Conservation (phyloP, 2,888 invertebrate genomes). For the Apocheima hispidaria region DNA sequence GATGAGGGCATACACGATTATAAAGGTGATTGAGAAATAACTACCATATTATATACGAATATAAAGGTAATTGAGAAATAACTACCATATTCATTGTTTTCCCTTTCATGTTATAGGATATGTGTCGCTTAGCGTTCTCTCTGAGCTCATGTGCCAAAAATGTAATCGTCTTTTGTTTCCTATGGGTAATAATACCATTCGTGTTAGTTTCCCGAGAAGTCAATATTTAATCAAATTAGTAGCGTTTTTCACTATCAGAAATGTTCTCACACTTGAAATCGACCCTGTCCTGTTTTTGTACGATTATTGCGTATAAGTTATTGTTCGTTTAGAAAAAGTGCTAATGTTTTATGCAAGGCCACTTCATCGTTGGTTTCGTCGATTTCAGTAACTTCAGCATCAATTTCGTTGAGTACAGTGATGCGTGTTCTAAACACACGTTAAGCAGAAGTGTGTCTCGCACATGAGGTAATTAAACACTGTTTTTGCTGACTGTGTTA, state of each 20-base stretch:
- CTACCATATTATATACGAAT: not conserved
- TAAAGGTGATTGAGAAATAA: slow-evolving; percentile 1
- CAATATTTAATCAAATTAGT: slow-evolving; percentile 47
- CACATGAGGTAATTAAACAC: not conserved
- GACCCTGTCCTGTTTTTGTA: slow-evolving; percentile 67
- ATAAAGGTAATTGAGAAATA: not conserved
- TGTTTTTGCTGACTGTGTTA: not conserved
- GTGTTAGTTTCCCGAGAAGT: not conserved
- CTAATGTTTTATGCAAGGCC: slow-evolving; percentile 56
- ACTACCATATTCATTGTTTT: not conserved
- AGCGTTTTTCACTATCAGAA: slow-evolving; percentile 47
- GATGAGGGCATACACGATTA: not conserved
- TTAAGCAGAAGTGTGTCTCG: slow-evolving; percentile 1
- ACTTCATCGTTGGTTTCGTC: slow-evolving; percentile 18
- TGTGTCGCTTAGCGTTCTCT: no score
- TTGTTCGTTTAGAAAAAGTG: slow-evolving; percentile 50
- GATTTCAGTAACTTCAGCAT: slow-evolving; percentile 35
- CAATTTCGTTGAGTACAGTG: slow-evolving; percentile 3
- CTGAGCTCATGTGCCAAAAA: no score
- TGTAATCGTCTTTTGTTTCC: not conserved
- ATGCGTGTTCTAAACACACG: not conserved
- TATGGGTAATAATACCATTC: not conserved
- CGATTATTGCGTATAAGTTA: slow-evolving; percentile 51
- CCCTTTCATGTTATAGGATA: no score
- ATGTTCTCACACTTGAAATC: slow-evolving; percentile 71